Conservation (phyloP, 1,140 invertebrate species). For the Ceratina japonica region DNA sequence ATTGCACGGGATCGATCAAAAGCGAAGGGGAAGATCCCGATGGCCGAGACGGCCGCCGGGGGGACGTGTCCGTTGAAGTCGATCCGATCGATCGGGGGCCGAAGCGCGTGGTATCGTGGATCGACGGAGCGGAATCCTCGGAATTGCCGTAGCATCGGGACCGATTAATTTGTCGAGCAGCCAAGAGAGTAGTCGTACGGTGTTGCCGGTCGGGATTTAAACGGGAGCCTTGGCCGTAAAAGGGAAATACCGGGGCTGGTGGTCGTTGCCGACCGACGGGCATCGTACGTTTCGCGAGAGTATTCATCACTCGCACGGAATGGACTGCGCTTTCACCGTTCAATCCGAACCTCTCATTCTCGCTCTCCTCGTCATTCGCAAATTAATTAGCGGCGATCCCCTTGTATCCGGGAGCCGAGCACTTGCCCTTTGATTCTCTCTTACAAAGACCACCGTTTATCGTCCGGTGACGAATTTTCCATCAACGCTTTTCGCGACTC, state of each 20-base stretch:
- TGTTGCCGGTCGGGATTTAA: constrained; percentile 61
- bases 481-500: no score
- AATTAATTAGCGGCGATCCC: constrained; percentile 37
- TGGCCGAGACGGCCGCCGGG: no score
- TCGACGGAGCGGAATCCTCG: constrained; percentile 56
- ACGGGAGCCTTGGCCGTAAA: constrained; percentile 49
- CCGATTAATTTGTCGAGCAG: constrained; percentile 64
- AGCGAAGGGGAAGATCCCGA: constrained; percentile 46
- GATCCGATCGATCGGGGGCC: constrained; percentile 47
- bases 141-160: constrained; percentile 60
- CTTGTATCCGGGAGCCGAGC: background rate
- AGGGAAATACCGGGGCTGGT: constrained; percentile 56
- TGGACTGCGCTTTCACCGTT: constrained; percentile 10
- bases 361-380: background rate
- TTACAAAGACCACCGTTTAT: background rate
- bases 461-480: background rate
- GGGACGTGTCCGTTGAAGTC: constrained; percentile 50
- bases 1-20: constrained; percentile 41
- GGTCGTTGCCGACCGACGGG: constrained; percentile 37
- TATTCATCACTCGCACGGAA: constrained; percentile 40
- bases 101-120: constrained; percentile 40
- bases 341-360: background rate
- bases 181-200: constrained; percentile 59
- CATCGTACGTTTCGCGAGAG: constrained; percentile 34
- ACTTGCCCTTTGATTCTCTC: background rate